phyloP scores from a whole-genome alignment of 2,113 vertebrate species.

The Crypturellus undulatus region DNA sequence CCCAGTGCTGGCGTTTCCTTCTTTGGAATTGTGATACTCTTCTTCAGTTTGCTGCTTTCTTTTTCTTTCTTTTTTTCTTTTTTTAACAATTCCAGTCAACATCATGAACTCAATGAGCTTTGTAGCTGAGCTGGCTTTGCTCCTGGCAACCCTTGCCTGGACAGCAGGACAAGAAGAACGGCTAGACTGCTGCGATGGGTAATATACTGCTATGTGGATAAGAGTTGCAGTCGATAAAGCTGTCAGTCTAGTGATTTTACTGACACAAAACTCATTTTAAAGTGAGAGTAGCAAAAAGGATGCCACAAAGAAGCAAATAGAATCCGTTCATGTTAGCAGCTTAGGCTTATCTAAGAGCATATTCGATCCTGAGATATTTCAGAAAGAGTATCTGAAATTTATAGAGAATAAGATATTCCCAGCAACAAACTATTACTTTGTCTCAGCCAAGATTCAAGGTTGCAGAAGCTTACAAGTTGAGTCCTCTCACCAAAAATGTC shows the following conservation, averaged over 20 bases:
- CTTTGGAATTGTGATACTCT: not conserved
- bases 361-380: not conserved
- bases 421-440: not conserved
- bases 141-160: not conserved
- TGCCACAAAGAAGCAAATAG: not conserved
- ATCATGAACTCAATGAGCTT: not conserved
- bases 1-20: not conserved
- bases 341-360: not conserved
- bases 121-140: not conserved
- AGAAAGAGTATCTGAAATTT: not conserved
- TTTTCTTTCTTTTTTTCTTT: not conserved
- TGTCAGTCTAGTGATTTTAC: not conserved
- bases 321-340: not conserved
- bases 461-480: not conserved
- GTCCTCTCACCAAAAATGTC: slow-evolving; percentile 19
- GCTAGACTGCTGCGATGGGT: not conserved
- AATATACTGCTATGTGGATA: not conserved
- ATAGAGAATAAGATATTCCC: not conserved
- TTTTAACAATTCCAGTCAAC: not conserved
- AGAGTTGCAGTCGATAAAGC: not conserved
- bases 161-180: not conserved
- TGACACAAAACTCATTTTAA: not conserved
- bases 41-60: not conserved
- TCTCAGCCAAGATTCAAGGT: not conserved
- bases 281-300: not conserved